Conservation (phyloP, 2,113 vertebrate species). For the Phalacrocorax pelagicus region DNA sequence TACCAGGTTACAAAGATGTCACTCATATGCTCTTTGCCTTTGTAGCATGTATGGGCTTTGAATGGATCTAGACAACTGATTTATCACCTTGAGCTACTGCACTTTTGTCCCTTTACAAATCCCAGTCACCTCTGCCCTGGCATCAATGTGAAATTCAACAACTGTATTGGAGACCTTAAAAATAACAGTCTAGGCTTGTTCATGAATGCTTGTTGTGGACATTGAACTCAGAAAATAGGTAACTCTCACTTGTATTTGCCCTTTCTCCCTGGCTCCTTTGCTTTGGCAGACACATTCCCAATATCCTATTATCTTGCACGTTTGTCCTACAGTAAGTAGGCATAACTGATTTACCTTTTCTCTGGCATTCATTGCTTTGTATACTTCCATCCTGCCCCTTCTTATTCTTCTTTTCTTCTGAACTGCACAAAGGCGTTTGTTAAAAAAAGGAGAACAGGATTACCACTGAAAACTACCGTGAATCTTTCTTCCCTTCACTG, state of each 20-base stretch:
- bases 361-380: slow-evolving; percentile 12
- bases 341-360: slow-evolving; percentile 29
- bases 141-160: background rate
- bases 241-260: background rate
- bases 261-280: slow-evolving; percentile 12
- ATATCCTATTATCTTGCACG: slow-evolving; percentile 23
- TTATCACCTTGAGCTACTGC: background rate
- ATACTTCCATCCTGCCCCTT: background rate
- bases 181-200: background rate
- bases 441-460: background rate
- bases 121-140: background rate
- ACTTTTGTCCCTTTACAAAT: slow-evolving; percentile 12
- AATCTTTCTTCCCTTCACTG: background rate
- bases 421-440: background rate
- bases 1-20: background rate
- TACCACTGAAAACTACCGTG: background rate
- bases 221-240: background rate
- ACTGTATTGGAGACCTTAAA: background rate
- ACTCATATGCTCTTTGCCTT: background rate
- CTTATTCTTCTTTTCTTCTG: slow-evolving; percentile 10
- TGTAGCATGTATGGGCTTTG: background rate
- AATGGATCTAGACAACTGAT: background rate
- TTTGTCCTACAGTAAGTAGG: slow-evolving; percentile 22
- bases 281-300: slow-evolving; percentile 32
- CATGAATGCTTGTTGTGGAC: background rate